phyloP scores from a whole-genome alignment of 2,113 vertebrate genomes.

The Emydura subglobosa region DNA sequence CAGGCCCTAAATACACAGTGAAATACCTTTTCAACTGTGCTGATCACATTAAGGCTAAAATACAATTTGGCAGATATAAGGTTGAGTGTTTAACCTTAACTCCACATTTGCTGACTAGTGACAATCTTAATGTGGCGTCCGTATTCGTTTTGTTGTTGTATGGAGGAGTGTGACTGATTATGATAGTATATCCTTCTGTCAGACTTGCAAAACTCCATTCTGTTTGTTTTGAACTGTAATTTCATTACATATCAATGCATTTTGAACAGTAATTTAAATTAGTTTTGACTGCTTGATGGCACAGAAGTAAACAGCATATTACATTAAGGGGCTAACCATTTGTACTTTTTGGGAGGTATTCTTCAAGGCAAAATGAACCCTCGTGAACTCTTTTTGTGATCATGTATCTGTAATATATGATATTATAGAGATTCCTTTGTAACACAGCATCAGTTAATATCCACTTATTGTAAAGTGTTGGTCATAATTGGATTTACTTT shows the following conservation, averaged over 20 bases:
- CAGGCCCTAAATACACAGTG: not conserved
- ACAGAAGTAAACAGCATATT: not conserved
- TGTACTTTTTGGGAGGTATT: slow-evolving; percentile 20
- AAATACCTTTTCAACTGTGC: not conserved
- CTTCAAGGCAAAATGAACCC: slow-evolving; percentile 7
- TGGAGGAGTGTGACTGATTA: slow-evolving; percentile 27
- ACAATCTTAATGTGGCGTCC: fast-evolving
- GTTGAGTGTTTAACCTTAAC: not conserved
- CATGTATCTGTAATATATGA: not conserved
- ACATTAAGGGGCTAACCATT: not conserved
- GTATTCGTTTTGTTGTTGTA: slow-evolving; percentile 3
- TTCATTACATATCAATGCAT: slow-evolving; percentile 24
- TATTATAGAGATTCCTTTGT: slow-evolving; percentile 38
- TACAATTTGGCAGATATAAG: not conserved
- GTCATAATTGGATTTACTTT: slow-evolving; percentile 47
- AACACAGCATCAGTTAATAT: slow-evolving; percentile 18
- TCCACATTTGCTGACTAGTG: not conserved
- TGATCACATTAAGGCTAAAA: not conserved
- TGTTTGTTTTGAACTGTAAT: slow-evolving; percentile 40
- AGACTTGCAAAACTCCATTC: slow-evolving; percentile 30
- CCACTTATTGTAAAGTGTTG: slow-evolving; percentile 44
- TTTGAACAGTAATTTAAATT: slow-evolving; percentile 58
- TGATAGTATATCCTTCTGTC: not conserved
- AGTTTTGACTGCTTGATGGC: slow-evolving; percentile 34
- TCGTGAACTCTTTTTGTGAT: not conserved